Conservation (phyloP, 2,113 vertebrate species). For the Salvelinus alpinus region DNA sequence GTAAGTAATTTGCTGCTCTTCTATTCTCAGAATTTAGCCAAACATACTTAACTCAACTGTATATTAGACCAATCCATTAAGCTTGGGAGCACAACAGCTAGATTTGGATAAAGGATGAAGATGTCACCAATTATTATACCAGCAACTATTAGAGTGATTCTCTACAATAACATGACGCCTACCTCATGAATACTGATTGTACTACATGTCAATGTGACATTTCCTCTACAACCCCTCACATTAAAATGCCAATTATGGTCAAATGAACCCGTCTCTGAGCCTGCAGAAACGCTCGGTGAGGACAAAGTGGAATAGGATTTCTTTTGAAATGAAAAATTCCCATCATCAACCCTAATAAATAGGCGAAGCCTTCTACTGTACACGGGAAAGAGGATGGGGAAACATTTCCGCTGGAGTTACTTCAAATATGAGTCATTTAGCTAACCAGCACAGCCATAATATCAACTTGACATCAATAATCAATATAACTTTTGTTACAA, state of each 20-base stretch:
- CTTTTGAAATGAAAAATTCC: conserved; percentile 22
- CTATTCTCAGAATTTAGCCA: background rate
- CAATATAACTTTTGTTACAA: background rate
- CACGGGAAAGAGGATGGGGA: conserved; percentile 23
- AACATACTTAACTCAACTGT: conserved; percentile 2
- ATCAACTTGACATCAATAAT: too few species aligned
- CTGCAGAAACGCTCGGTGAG: conserved; percentile 16
- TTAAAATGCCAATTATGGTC: conserved; percentile 61
- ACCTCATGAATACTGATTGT: conserved; percentile 26
- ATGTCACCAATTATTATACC: conserved; percentile 36
- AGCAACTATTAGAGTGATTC: conserved; percentile 28
- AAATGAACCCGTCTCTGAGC: conserved; percentile 52
- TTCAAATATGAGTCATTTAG: background rate
- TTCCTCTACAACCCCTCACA: conserved; percentile 45
- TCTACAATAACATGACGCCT: conserved; percentile 26
- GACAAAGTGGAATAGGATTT: conserved; percentile 22
- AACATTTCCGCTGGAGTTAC: conserved; percentile 35
- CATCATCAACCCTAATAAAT: conserved; percentile 6
- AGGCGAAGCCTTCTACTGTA: background rate
- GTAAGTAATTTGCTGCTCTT: conserved; percentile 13
- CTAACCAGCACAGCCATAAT: background rate
- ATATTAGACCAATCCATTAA: conserved; percentile 7
- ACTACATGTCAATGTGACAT: conserved; percentile 71
- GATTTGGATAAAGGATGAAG: conserved; percentile 11
- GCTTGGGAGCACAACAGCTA: background rate